Base-by-base conservation (phyloP, 37 sponge, comb jelly and placozoan species). In the Agelas oroides region DNA sequence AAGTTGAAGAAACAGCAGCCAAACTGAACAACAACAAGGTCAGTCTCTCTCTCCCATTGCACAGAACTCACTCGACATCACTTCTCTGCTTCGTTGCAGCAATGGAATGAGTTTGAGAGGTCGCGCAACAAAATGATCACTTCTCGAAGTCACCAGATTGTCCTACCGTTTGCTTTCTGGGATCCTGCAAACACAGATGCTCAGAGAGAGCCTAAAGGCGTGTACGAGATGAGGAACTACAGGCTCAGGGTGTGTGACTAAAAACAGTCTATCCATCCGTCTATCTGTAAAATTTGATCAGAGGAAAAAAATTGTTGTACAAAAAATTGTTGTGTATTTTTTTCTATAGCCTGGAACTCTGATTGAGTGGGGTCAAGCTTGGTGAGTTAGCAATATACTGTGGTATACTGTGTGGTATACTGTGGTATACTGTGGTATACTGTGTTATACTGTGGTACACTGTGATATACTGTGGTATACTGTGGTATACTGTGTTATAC, bases 131-230 rank as follows among this genome's bases (percentile, higher is more conserved):
- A 80, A 59, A 72, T 90, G 71, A 56, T 96, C 21, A 28, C 39
- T 12, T 61, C 58, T 1, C 77, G 90, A 1, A 78, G 82, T 33
- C 82, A 46, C 71, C 96, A 94, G 59, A 59, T 96, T 34, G 25
- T 91, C 24, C 75, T 92, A 24, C 93, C 95, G n/a, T 96, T 96
- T 80, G 82, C 92, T 0, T 96, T 91, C 87, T 96, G 95, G 95
- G 86, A 78, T 15, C 40, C 76, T 30, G 38, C 83, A 5, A 70
- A 59, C 23, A 82, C 75, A 28, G 84, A 71, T 41, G 34, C 60
- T 11, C 18, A 79, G 41, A 59, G 55, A 36, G 56, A n/a, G 20
- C 38, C 68, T 0, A 83, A 88, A 24, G 64, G 90, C 24, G 64
- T 96, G 19, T 96, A 73, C 71, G 97, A 96, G 69, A 59, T 96